Evolutionary conservation across 37 sponge, comb jelly and placozoan species (phyloP), one percentile per base, ranked within the genome.

Genomic region (Spongilla lacustris): DNA sequence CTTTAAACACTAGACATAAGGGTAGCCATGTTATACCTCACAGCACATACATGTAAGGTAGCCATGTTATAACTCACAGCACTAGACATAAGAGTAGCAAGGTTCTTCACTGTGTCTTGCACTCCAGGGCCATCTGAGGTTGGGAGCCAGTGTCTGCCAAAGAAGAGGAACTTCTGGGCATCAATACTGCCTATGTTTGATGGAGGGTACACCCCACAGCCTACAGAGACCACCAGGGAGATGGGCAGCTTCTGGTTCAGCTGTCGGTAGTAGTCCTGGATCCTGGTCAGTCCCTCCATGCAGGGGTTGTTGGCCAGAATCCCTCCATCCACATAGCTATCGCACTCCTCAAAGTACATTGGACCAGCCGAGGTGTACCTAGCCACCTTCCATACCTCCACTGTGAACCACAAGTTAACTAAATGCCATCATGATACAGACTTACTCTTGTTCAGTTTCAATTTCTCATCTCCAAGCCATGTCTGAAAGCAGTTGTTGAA

Each of bases 191-290:
- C 90, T 21, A 90, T 41, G 3, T 68, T 29, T 38, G 68, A 31
- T 13, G n/a, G 25, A 10, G 86, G 86, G 35, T 74, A 84, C 75
- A 69, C 79, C 21, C 92, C 92, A 84, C 84, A 74, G 21, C 92
- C 92, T 21, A 91, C 70, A 26, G 92, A 91, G 19, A 91, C 92
- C 74, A 91, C 88, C 32, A 87, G 33, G 11, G 92, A 87, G 13
- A 91, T 58, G 0, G 79, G 80, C 2, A 87, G 82, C 80, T 84
- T 89, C 75, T 86, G 41, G 33, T 78, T 68, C 33, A 76, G 28
- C 30, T 70, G 67, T 13, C 84, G 48, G 36, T 87, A 78, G 92
- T 83, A 84, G 35, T 83, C 37, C 36, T 87, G 84, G 17, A 91
- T 91, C 41, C 66, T 79, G 2, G 87, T 87, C 9, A 91, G 74